These are phyloP conservation scores for Polydrusus tereticollis DNA, from an alignment of 2,888 invertebrate genomes.

Conservation along the genomic window DNA sequence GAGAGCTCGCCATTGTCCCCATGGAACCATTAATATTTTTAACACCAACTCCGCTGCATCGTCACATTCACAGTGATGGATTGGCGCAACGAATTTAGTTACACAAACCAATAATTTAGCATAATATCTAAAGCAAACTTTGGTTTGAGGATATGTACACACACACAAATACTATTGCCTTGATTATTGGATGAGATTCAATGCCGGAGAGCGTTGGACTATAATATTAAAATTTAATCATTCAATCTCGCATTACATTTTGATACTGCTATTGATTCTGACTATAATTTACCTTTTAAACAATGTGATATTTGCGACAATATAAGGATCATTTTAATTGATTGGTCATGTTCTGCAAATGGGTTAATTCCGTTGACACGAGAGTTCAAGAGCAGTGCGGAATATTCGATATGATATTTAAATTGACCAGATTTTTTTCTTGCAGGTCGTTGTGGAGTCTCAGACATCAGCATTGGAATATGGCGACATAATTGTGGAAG, in stretches of 20 bases:
- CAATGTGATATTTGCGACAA: conserved; percentile 21
- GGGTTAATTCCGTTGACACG: background rate
- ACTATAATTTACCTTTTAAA: conserved; percentile 33
- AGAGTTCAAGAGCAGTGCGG: no score
- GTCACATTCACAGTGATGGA: conserved; percentile 1
- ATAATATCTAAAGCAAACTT: conserved; percentile 27
- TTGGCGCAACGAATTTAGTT: conserved; percentile 11
- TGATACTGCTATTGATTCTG: conserved; percentile 32
- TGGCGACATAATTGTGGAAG: conserved; percentile 88
- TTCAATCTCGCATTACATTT: conserved; percentile 29
- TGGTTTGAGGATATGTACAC: conserved; percentile 15
- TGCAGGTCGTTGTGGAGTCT: conserved; percentile 89
- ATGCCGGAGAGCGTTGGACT: conserved; percentile 19
- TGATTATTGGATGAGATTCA: conserved; percentile 10
- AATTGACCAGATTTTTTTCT: conserved; percentile 9
- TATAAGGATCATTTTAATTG: conserved; percentile 20
- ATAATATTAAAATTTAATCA: conserved; percentile 37
- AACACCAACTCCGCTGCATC: background rate
- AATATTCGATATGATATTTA: no score
- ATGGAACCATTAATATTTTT: conserved; percentile 8
- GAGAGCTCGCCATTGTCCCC: background rate
- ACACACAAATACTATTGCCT: conserved; percentile 11
- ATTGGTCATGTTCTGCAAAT: background rate
- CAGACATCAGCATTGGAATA: conserved; percentile 89
- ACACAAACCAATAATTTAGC: conserved; percentile 29